Evolutionary conservation across 2,113 vertebrate genomes (phyloP).

Genomic region (Pelecanoides urinatrix): DNA sequence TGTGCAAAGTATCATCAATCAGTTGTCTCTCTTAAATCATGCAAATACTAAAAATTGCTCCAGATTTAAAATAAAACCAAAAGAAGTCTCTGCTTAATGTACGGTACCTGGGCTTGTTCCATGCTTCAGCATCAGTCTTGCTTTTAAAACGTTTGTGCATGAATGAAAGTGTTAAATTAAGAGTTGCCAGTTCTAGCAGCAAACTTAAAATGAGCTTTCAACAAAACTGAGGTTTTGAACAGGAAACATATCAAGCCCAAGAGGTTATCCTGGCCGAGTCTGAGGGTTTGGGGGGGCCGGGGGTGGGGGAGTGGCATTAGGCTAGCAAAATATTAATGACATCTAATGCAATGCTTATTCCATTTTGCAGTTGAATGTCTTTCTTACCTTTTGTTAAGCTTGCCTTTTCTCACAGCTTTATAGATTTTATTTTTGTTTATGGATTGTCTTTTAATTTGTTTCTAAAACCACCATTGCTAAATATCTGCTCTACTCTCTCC

Average conservation of each 20-base stretch:
- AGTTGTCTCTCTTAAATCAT: neutral
- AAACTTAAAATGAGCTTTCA: neutral
- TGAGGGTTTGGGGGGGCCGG: neutral
- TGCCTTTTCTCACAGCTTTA: neutral
- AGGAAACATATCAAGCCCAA: rapidly evolving
- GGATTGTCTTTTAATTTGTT: neutral
- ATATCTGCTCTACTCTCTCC: neutral
- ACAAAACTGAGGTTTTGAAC: neutral
- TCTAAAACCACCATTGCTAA: neutral
- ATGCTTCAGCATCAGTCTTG: neutral
- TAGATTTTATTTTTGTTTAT: neutral
- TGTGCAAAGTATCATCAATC: neutral
- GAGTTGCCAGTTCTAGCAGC: neutral
- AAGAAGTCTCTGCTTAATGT: neutral
- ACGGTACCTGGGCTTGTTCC: neutral
- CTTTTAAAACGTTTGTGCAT: neutral
- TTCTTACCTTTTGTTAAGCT: neutral
- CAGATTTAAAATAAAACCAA: neutral
- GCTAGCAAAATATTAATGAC: neutral
- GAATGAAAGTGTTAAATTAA: neutral
- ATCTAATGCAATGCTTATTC: neutral
- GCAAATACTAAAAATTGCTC: neutral
- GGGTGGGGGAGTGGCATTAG: rapidly evolving
- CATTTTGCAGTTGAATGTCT: neutral
- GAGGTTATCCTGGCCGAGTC: neutral